Base-by-base conservation (phyloP, 2,888 invertebrate genomes). In the Erebia epiphron region DNA sequence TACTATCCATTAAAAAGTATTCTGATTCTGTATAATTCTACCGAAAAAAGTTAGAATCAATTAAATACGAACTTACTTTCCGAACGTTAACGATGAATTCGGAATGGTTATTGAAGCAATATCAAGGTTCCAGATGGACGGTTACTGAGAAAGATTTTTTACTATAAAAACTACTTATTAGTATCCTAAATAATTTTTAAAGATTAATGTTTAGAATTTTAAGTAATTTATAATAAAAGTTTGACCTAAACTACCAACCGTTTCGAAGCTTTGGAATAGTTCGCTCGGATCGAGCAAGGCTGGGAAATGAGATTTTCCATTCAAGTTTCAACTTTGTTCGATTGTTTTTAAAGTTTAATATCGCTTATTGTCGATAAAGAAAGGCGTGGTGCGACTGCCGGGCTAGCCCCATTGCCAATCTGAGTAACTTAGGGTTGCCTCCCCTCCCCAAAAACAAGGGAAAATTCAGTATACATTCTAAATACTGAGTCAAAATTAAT, bases 321-420 rank as follows among this genome's bases (percentile, higher is more conserved):
- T 58, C 46, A 10, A 67, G 49, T 11, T 18, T 57, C 5, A 8
- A 58, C 58, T 49, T 46, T 67, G 58, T 9, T 11, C 1, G 1
- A 10, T 21, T 14, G 50, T 13, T 13, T 10, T n/a, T 67, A 50
- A 14, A 62, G 54, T 43, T 35, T 35, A 57, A 61, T 62, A 63
- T 52, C 50, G 65, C 63, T 46, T 63, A 61, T 52, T 46, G 56
- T 58, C 46, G 61, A 71, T 67, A 64, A 73, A 70, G 69, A 74
- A 74, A 73, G 73, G 67, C 68, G 67, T 64, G 41, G 35, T 13
- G 61, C 62, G 46, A 62, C 62, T 46, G 62, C 46, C 62, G 52
- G 50, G 71, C 57, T 67, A 64, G 66, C 72, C 67, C 63, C 57
- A 69, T 62, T 69, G 60, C 69, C 67, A 68, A 60, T 57, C 54